Percentiles rank a stretch among this genome's conserved stretches.
Evolutionary conservation across 2,797 vertebrate species (phyloP).

Genomic region (Gadopsis bispinosus): DNA sequence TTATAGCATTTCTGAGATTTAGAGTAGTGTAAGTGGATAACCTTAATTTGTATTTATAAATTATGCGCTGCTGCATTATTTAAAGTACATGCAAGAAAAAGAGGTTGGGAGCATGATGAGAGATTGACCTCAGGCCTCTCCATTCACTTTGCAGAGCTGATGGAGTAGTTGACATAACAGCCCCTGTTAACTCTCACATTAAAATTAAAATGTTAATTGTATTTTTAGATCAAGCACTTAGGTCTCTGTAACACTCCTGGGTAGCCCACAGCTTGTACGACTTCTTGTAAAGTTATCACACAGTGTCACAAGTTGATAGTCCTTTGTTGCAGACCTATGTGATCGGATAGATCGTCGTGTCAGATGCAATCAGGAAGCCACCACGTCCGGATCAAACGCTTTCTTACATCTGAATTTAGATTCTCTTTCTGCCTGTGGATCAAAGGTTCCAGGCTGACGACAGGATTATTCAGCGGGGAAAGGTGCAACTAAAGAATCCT

Average conservation of each 20-base stretch:
- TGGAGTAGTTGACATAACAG: constrained; percentile 41
- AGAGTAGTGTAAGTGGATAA: constrained; percentile 4
- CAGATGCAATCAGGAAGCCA: constrained; percentile 53
- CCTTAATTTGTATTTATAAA: constrained; percentile 14
- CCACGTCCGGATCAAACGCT: constrained; percentile 61
- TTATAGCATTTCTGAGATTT: constrained; percentile 7
- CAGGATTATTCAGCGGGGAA: constrained; percentile 51
- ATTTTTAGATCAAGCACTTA: constrained; percentile 28
- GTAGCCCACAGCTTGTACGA: constrained; percentile 11
- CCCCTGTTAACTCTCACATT: constrained; percentile 48
- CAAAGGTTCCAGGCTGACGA: constrained; percentile 64
- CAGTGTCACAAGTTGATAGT: constrained; percentile 13
- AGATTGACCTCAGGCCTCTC: constrained; percentile 29
- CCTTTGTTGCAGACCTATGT: constrained; percentile 53
- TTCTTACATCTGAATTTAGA: constrained; percentile 62
- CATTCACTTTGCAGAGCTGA: constrained; percentile 36
- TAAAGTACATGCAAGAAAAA: constrained; percentile 23
- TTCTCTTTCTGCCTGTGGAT: constrained; percentile 61
- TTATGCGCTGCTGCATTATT: neutral
- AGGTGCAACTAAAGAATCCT: constrained; percentile 51
- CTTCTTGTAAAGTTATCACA: constrained; percentile 36
- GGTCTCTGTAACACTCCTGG: constrained; percentile 7
- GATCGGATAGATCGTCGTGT: constrained; percentile 54
- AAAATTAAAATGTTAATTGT: constrained; percentile 49
- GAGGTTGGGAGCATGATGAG: neutral